Percentiles rank a stretch among this genome's conserved stretches.
phyloP scores from a whole-genome alignment of 2,888 invertebrate species.

The Arrhopalites spinosus region DNA sequence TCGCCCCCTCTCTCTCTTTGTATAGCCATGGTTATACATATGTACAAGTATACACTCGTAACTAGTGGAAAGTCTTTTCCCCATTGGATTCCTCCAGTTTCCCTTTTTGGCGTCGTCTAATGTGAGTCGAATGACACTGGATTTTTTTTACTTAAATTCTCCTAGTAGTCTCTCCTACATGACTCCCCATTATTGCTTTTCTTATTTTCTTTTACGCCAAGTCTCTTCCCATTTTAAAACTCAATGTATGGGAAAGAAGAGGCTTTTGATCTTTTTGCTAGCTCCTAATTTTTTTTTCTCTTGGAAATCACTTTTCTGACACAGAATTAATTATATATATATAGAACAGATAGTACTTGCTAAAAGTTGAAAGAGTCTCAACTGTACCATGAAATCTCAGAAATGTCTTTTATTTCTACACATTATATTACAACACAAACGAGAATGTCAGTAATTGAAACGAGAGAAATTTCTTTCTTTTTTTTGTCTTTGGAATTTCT shows the following conservation, averaged over 20 bases:
- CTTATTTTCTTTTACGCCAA: neutral
- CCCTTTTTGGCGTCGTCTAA: slow-evolving; percentile 12
- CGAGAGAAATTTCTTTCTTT: too few species aligned
- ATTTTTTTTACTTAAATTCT: slow-evolving; percentile 17
- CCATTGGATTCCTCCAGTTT: neutral
- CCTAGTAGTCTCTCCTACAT: neutral
- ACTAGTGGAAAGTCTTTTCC: slow-evolving; percentile 5
- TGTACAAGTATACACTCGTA: neutral
- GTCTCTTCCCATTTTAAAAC: too few species aligned
- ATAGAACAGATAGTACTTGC: neutral
- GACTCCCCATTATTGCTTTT: neutral
- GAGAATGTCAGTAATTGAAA: too few species aligned
- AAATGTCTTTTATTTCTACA: too few species aligned
- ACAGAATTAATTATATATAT: slow-evolving; percentile 1
- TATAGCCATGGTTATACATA: neutral
- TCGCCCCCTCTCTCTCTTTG: neutral
- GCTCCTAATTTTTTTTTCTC: too few species aligned
- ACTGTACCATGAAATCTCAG: too few species aligned
- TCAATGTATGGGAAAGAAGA: too few species aligned
- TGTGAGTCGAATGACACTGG: slow-evolving; percentile 21
- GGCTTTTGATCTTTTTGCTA: too few species aligned
- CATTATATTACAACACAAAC: too few species aligned
- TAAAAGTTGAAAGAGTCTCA: too few species aligned
- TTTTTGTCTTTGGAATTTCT: too few species aligned
- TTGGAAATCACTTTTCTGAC: slow-evolving; percentile 10